phyloP scores from a whole-genome alignment of 2,113 vertebrate species.

The Shinisaurus crocodilurus region DNA sequence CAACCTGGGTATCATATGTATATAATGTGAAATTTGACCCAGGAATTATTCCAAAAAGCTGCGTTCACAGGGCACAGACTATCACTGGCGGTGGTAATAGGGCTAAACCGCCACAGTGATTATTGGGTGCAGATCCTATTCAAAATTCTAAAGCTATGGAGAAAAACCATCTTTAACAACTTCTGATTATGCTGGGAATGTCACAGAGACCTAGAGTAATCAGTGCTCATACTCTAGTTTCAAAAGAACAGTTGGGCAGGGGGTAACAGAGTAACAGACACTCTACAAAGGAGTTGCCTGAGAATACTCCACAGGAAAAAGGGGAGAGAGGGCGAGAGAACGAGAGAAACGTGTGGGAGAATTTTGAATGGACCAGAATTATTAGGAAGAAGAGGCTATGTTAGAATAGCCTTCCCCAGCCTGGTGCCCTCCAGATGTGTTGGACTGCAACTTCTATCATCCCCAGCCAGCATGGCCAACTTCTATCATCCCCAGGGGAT shows the following conservation, averaged over 20 bases:
- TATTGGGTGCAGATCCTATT: slow-evolving; percentile 11
- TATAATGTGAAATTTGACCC: not conserved
- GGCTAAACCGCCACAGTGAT: not conserved
- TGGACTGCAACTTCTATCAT: too few species aligned
- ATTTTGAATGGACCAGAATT: not conserved
- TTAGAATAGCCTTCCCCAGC: too few species aligned
- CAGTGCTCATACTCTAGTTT: not conserved
- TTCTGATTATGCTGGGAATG: slow-evolving; percentile 24
- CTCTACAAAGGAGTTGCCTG: not conserved
- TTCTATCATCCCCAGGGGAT: too few species aligned
- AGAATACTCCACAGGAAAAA: not conserved
- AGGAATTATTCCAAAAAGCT: not conserved
- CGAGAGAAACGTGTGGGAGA: not conserved
- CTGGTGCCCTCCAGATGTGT: too few species aligned
- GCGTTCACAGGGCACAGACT: not conserved
- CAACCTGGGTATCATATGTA: not conserved
- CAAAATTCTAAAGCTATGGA: slow-evolving; percentile 9
- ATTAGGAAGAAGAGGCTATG: not conserved
- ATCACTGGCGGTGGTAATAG: not conserved
- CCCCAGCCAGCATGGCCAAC: too few species aligned
- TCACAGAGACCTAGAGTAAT: slow-evolving; percentile 17
- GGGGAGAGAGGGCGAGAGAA: not conserved
- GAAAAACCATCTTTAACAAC: slow-evolving; percentile 3
- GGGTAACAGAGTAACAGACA: not conserved
- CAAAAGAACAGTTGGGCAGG: not conserved